phyloP scores from a whole-genome alignment of 2,888 invertebrate species.

The Archaeoteleia sp. region DNA sequence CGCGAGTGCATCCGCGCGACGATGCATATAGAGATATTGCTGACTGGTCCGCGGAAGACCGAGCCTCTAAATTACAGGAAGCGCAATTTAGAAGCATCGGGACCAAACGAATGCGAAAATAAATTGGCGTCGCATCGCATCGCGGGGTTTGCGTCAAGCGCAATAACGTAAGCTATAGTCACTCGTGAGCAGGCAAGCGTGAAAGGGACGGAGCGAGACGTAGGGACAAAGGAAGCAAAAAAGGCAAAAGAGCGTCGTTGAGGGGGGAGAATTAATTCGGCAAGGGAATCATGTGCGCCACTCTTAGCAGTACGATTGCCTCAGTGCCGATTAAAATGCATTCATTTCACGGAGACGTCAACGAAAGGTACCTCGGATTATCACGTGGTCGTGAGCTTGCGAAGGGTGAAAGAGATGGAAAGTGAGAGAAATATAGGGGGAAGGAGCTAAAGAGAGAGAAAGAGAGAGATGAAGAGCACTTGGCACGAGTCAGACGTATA shows the following conservation, averaged over 20 bases:
- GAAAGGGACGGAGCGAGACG: constrained; percentile 18
- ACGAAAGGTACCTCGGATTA: constrained; percentile 36
- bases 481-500: constrained; percentile 46
- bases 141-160: constrained; percentile 48
- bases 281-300: constrained; percentile 17
- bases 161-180: constrained; percentile 31
- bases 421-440: no score
- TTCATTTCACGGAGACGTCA: constrained; percentile 34
- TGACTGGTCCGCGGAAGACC: constrained; percentile 61
- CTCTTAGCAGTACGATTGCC: constrained; percentile 18
- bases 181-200: constrained; percentile 29
- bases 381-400: constrained; percentile 40
- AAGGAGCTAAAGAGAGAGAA: no score
- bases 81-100: constrained; percentile 66
- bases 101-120: constrained; percentile 68
- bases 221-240: constrained; percentile 7
- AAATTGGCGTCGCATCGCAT: constrained; percentile 66
- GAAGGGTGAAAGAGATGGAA: constrained; percentile 18
- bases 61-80: constrained; percentile 65
- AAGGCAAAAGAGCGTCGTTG: constrained; percentile 17
- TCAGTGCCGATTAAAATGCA: constrained; percentile 33
- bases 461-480: no score
- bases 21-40: constrained; percentile 55
- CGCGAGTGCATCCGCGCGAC: constrained; percentile 12
- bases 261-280: constrained; percentile 16